These are phyloP conservation scores for Leptinotarsa defecta DNA, from an alignment of 1,140 invertebrate species.

Conservation along the genomic window DNA sequence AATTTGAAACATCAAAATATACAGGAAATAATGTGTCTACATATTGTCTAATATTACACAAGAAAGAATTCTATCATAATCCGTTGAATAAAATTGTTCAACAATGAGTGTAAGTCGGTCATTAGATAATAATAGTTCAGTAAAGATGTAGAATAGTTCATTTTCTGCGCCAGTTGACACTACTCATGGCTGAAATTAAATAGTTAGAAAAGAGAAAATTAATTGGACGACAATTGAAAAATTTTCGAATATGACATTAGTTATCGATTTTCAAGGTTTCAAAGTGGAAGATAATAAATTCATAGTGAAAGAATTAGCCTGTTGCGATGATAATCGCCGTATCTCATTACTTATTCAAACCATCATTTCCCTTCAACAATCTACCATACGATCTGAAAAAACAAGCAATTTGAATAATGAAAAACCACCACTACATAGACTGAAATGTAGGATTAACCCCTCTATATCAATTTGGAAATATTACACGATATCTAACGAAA, in stretches of 20 bases:
- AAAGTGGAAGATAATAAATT: neutral
- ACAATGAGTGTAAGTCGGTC: neutral
- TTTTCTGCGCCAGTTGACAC: neutral
- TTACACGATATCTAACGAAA: neutral
- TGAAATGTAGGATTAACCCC: neutral
- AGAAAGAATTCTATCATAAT: neutral
- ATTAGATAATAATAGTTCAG: neutral
- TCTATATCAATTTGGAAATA: slow-evolving; percentile 11
- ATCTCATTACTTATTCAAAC: slow-evolving; percentile 13
- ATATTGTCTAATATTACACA: neutral
- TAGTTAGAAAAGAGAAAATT: neutral
- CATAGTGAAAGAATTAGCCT: neutral
- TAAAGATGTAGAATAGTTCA: neutral
- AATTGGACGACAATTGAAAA: neutral
- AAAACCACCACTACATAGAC: neutral
- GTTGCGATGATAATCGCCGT: neutral
- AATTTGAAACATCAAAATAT: neutral
- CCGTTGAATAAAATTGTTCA: neutral
- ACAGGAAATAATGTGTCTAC: neutral
- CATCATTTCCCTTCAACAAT: neutral
- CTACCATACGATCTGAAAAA: neutral
- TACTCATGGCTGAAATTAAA: neutral
- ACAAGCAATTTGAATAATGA: too few relatives aligned
- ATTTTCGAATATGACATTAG: neutral
- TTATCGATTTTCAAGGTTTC: neutral